Evolutionary conservation across 1,140 invertebrate genomes (phyloP), one percentile per base, ranked within the genome.

Genomic region (Ceratina calcarata): DNA sequence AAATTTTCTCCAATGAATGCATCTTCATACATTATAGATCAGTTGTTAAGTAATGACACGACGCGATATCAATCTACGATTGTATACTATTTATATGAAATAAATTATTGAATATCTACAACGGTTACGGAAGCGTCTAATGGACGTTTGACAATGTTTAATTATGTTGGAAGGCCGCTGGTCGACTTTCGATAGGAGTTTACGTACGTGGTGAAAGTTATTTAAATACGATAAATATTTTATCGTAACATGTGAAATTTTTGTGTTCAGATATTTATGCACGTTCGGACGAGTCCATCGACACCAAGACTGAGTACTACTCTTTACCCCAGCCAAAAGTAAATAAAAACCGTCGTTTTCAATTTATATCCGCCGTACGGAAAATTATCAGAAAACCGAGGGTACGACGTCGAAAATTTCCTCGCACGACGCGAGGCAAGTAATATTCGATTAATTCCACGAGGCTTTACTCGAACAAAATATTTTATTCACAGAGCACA

Each of bases 401-500:
- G 10, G 20, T 8, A 27, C 0, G 4, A 22, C 49, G 37, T 45
- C 37, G 20, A 0, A 72, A 27, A 55, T 16, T 64, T 64, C 76
- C 76, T 64, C 49, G 27, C n/a, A 16, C 68, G 10, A n/a, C 13
- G 8, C 16, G 7, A 53, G 76, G 76, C n/a, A 6, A 64, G 49
- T 72, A 12, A 55, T 22, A 24, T 2, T n/a, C 22, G 20, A 61
- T 45, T 71, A 24, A 2, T 10, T 20, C 45, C 16, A 27, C 51
- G 16, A 10, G 18, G 20, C n/a, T 4, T 18, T 12, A 13, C 16
- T 53, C 12, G 27, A 69, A 60, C 0, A 20, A 55, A 24, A 66
- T 58, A 75, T 62, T 16, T 55, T 18, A 55, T 32, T 67, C 58
- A 13, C 24, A 82, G 78, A 80, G 60, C 81, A 82, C 13, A 75